Evolutionary conservation across 1,140 invertebrate genomes (phyloP), one percentile per base, ranked within the genome.

Genomic region (Odontomachus brunneus): DNA sequence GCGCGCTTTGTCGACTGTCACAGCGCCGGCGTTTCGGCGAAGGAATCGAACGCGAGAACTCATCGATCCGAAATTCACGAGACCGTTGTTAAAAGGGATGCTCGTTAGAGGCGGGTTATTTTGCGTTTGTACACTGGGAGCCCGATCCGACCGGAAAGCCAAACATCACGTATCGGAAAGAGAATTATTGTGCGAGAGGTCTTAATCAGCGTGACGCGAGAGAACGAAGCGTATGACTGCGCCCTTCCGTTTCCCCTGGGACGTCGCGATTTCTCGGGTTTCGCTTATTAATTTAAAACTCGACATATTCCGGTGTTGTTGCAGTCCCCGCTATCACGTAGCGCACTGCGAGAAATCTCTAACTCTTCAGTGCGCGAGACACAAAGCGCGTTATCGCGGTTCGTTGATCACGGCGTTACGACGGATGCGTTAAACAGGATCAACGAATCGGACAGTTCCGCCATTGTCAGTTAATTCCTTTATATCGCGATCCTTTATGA

Each of bases 281-380:
- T 73, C 72, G 60, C 55, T 75, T 75, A 63, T 63, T 44, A 75
- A 75, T 75, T 75, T 75, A 17, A 63, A 63, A 33, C 55, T 44
- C 33, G 71, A 73, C 57, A 63, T 75, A 63, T 49, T n/a, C 57
- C 38, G 57, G 53, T 33, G 15, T 29, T 75, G 22, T 49, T 75
- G 72, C 9, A n/a, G 9, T 44, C 57, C 38, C 72, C 29, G 38
- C 49, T 63, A 51, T 63, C 38, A 19, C 72, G 24, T 63, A n/a
- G n/a, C 53, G 11, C 14, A 26, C n/a, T 3, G 24, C 55, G n/a
- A 63, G 57, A 75, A 75, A 75, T 63, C 63, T 75, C 63, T 75
- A 63, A 75, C 63, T 63, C 62, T 49, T 63, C 57, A 26, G 26
- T 49, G 57, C 57, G 26, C 38, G 38, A 44, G 38, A 22, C 57